Percentiles rank a stretch among this genome's conserved stretches.
Evolutionary conservation across 2,113 vertebrate species (phyloP).

Genomic region (Dromiciops gliroides): DNA sequence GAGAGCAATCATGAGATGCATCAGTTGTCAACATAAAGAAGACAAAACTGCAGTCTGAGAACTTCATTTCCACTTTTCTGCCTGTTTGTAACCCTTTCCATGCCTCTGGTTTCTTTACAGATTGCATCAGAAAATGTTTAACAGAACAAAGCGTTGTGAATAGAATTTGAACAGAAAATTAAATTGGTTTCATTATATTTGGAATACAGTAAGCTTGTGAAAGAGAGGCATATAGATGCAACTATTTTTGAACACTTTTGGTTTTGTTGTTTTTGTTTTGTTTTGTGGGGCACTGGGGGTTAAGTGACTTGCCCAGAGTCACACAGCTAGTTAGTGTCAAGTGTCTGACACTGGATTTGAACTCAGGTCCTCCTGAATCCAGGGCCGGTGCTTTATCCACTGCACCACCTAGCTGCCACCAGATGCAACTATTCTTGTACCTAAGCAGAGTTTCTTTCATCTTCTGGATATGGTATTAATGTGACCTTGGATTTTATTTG

Average conservation of each 20-base stretch:
- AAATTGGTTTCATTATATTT: constrained; percentile 33
- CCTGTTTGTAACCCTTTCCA: not conserved
- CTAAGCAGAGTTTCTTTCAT: constrained; percentile 1
- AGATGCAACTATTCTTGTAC: not conserved
- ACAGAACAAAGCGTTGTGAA: not conserved
- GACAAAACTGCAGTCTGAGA: too few species aligned
- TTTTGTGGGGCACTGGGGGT: too few species aligned
- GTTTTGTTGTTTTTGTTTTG: too few species aligned
- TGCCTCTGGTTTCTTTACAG: not conserved
- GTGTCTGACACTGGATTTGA: too few species aligned
- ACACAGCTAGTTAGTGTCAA: too few species aligned
- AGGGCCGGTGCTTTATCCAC: too few species aligned
- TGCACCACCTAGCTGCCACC: too few species aligned
- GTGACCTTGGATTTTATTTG: constrained; percentile 16
- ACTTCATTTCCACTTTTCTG: not conserved
- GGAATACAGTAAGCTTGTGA: constrained; percentile 26
- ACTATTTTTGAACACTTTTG: too few species aligned
- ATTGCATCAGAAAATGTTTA: not conserved
- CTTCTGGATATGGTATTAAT: constrained; percentile 38
- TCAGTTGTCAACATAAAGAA: too few species aligned
- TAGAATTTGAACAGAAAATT: constrained; percentile 18
- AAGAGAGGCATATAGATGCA: constrained; percentile 14
- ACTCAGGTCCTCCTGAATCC: too few species aligned
- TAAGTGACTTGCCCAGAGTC: too few species aligned
- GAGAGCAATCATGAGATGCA: too few species aligned